phyloP scores from a whole-genome alignment of 2,888 invertebrate genomes.

The Drosophila affinis region DNA sequence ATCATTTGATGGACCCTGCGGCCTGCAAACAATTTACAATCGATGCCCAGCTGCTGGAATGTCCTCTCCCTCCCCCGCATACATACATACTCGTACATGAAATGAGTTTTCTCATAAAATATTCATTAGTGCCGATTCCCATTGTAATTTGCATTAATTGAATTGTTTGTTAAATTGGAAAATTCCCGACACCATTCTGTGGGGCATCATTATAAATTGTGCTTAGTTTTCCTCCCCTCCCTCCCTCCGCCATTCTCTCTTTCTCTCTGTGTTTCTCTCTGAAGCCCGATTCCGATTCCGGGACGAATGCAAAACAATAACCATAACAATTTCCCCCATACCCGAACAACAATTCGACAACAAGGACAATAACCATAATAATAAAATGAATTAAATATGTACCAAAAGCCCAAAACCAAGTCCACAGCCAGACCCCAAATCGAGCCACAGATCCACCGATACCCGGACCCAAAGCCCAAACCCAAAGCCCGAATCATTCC shows the following conservation, averaged over 20 bases:
- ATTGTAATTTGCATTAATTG: constrained; percentile 80
- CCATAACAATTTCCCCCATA: constrained; percentile 39
- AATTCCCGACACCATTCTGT: constrained; percentile 43
- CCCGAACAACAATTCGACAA: constrained; percentile 12
- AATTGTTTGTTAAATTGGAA: constrained; percentile 80
- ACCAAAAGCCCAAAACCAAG: constrained; percentile 7
- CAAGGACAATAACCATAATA: constrained; percentile 72
- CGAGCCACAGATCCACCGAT: background rate
- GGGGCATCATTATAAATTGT: constrained; percentile 49
- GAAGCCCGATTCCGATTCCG: background rate
- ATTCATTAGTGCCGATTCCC: constrained; percentile 67
- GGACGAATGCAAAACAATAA: constrained; percentile 46
- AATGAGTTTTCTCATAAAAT: constrained; percentile 79
- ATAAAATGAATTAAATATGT: constrained; percentile 78
- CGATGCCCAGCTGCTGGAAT: constrained; percentile 56
- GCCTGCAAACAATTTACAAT: constrained; percentile 73
- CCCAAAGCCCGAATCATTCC: background rate
- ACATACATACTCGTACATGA: constrained; percentile 45
- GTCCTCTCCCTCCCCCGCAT: background rate
- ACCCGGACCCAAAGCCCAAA: background rate
- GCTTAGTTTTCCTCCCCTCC: constrained; percentile 30
- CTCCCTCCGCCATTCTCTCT: too few relatives aligned
- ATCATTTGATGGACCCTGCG: constrained; percentile 48
- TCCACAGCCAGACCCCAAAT: background rate
- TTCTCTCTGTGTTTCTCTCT: background rate